phyloP scores from a whole-genome alignment of 2,888 invertebrate species.

The Salticus scenicus region DNA sequence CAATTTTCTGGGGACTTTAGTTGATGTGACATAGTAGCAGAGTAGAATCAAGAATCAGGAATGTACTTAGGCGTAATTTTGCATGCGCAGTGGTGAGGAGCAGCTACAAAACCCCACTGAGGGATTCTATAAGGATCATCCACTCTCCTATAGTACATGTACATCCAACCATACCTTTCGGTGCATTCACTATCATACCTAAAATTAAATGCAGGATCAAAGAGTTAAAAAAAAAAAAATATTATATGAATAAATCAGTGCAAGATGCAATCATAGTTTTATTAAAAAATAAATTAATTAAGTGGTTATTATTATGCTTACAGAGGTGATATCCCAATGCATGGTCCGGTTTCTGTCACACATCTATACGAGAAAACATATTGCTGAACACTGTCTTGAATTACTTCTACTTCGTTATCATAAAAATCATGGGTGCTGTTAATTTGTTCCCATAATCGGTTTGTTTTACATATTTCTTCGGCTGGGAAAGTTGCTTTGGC shows the following conservation, averaged over 20 bases:
- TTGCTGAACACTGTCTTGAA: constrained; percentile 71
- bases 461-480: constrained; percentile 72
- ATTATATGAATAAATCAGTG: background rate
- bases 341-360: constrained; percentile 60
- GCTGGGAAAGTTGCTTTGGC: constrained; percentile 62
- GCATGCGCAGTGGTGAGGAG: constrained; percentile 73
- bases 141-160: constrained; percentile 71
- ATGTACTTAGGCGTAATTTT: constrained; percentile 73
- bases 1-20: constrained; percentile 19
- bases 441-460: constrained; percentile 71
- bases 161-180: constrained; percentile 72
- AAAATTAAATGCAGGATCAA: constrained; percentile 7
- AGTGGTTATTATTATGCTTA: constrained; percentile 25
- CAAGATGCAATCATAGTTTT: too few relatives aligned
- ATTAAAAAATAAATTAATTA: too few relatives aligned
- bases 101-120: constrained; percentile 73
- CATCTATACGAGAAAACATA: constrained; percentile 72
- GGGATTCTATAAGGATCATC: constrained; percentile 67
- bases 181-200: constrained; percentile 72
- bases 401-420: constrained; percentile 71
- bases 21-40: background rate
- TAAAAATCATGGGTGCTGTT: constrained; percentile 71
- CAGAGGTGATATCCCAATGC: constrained; percentile 71
- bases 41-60: constrained; percentile 57
- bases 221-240: background rate